Evolutionary conservation across 2,113 vertebrate species (phyloP), one percentile per base, ranked within the genome.

Genomic region (Taurulus bubalis): DNA sequence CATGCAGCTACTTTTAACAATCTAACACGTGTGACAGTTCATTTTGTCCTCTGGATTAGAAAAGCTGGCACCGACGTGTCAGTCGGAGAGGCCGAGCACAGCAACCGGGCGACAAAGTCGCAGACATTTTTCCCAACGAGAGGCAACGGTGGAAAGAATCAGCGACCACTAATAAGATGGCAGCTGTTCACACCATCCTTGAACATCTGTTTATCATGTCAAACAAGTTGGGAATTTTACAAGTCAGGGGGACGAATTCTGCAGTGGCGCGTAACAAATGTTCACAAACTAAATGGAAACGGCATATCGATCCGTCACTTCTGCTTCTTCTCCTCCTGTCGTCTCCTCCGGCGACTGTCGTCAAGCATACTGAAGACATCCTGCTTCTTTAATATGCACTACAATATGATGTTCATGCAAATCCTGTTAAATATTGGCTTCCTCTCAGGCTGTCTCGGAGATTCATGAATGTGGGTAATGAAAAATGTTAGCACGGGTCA

Each of bases 111-210:
- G 76, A 71, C 55, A 36, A 69, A 71, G 67, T 62, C 71, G 59
- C 59, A 84, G 62, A 79, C 79, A 20, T 32, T 55, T 34, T 77
- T 51, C 85, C 62, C 78, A 59, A 90, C 79, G 75, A 3, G 64
- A n/a, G n/a, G n/a, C n/a, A n/a, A 66, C 42, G 47, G 77, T 55
- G 70, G 77, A 42, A 80, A 67, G 80, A 86, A 88, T 91, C 83
- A 91, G 80, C 79, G 65, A 45, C 69, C 68, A 38, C 82, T 90
- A 83, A 90, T 84, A 82, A 83, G 84, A 85, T 88, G 77, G 87
- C 92, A 90, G 87, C 76, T 90, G 86, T 72, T 92, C 77, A 12
- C 70, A 10, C 63, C 74, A 76, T 82, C 75, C 16, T 7, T 47
- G 1, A 88, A 87, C 82, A 84, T 83, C 82, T 92, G 87, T 62